Conservation (phyloP, 2,888 invertebrate species). For the Heliconius aoede region DNA sequence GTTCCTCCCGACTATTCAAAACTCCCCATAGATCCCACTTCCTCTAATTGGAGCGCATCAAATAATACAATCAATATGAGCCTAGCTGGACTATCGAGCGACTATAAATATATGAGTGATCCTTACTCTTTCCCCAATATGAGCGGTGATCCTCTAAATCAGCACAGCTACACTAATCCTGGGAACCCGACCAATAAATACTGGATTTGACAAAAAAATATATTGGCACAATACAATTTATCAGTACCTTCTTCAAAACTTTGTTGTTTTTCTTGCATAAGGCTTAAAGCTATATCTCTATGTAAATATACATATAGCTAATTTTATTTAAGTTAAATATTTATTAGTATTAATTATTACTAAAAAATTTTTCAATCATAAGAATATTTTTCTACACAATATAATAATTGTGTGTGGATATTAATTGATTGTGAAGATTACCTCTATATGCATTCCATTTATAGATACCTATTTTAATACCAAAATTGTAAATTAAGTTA, state of each 20-base stretch:
- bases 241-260: slow-evolving; percentile 33
- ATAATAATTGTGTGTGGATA: neutral
- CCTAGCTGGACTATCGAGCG: slow-evolving; percentile 74
- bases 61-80: slow-evolving; percentile 80
- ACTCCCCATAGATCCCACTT: slow-evolving; percentile 77
- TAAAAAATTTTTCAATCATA: slow-evolving; percentile 58
- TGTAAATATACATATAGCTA: slow-evolving; percentile 51
- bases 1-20: slow-evolving; percentile 80
- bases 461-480: slow-evolving; percentile 70
- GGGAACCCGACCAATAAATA: slow-evolving; percentile 76
- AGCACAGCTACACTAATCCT: slow-evolving; percentile 77
- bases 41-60: slow-evolving; percentile 82
- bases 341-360: slow-evolving; percentile 53
- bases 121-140: slow-evolving; percentile 79
- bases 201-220: slow-evolving; percentile 73
- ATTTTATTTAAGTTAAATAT: slow-evolving; percentile 66
- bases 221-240: slow-evolving; percentile 11
- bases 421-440: slow-evolving; percentile 59
- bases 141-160: slow-evolving; percentile 69
- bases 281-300: slow-evolving; percentile 35
- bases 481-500: slow-evolving; percentile 68
- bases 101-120: slow-evolving; percentile 81
- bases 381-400: slow-evolving; percentile 33
- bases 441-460: slow-evolving; percentile 78
- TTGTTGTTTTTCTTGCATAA: slow-evolving; percentile 33